These are phyloP conservation scores for Ondatra zibethicus DNA, from an alignment of 2,113 vertebrate genomes.

Conservation along the genomic window DNA sequence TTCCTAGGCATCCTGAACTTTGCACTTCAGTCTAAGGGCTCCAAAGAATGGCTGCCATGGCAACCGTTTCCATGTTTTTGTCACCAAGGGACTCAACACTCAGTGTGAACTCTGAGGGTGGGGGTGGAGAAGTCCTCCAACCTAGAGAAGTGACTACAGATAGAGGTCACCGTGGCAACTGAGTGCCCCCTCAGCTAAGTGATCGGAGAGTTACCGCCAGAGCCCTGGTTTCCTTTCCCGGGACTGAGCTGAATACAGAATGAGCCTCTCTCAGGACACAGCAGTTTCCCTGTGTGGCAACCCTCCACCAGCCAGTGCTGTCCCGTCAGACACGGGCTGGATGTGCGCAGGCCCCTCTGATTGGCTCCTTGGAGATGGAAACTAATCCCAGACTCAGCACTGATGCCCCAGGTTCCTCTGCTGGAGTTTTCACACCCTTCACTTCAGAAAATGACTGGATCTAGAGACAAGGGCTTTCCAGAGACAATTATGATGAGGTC, in stretches of 20 bases:
- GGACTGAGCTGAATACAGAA: constrained; percentile 74
- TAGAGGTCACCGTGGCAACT: constrained; percentile 79
- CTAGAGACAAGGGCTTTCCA: neutral
- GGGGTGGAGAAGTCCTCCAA: constrained; percentile 50
- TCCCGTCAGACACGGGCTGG: neutral
- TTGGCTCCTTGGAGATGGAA: neutral
- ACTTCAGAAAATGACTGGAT: neutral
- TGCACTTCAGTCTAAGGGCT: constrained; percentile 75
- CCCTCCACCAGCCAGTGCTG: neutral
- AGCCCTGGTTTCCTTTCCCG: constrained; percentile 64
- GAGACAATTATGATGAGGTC: neutral
- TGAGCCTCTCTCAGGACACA: constrained; percentile 27
- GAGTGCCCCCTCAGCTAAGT: constrained; percentile 71
- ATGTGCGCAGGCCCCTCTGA: neutral
- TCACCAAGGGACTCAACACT: constrained; percentile 83
- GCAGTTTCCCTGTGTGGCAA: neutral
- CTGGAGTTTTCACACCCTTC: neutral
- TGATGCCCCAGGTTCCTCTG: neutral
- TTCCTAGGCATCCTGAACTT: constrained; percentile 84
- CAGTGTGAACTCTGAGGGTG: constrained; percentile 77
- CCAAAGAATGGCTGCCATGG: constrained; percentile 82
- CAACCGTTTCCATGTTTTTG: constrained; percentile 89
- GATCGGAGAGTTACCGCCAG: neutral
- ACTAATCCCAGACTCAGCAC: neutral
- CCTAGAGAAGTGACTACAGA: constrained; percentile 68